Evolutionary conservation across 2,113 vertebrate genomes (phyloP).

Genomic region (Labrus mixtus): DNA sequence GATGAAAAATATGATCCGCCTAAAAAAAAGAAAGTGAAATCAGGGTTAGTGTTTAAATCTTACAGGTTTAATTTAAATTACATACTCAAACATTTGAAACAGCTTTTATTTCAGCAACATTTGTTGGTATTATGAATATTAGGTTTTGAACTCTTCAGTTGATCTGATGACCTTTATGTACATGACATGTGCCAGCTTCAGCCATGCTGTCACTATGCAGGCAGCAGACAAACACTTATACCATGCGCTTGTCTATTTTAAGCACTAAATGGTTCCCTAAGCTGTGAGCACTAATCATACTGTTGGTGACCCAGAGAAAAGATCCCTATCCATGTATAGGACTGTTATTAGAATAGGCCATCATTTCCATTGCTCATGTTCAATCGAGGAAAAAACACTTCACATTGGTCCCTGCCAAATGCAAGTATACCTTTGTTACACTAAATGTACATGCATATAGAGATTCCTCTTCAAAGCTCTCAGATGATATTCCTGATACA

Average conservation of each 20-base stretch:
- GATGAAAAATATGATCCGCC: conserved; percentile 22
- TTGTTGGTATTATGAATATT: neutral
- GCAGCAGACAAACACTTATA: conserved; percentile 73
- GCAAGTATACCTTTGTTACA: neutral
- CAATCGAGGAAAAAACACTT: neutral
- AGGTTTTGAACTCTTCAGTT: conserved; percentile 42
- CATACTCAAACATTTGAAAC: too few relatives aligned
- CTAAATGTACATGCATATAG: neutral
- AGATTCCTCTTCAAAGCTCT: neutral
- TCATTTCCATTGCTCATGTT: neutral
- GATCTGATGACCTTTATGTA: conserved; percentile 69
- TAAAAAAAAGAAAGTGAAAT: conserved; percentile 36
- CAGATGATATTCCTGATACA: neutral
- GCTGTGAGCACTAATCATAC: conserved; percentile 43
- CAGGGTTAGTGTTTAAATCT: too few relatives aligned
- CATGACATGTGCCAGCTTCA: conserved; percentile 43
- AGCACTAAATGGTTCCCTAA: conserved; percentile 53
- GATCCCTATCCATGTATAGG: neutral
- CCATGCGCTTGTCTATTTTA: conserved; percentile 79
- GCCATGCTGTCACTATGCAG: conserved; percentile 62
- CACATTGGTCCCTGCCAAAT: neutral
- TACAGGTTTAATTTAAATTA: too few relatives aligned
- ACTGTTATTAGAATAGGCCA: neutral
- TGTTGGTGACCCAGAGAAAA: conserved; percentile 34
- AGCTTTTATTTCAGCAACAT: too few relatives aligned